These are phyloP conservation scores for Strigamia crassipes DNA, from an alignment of 2,888 invertebrate genomes.

Conservation along the genomic window DNA sequence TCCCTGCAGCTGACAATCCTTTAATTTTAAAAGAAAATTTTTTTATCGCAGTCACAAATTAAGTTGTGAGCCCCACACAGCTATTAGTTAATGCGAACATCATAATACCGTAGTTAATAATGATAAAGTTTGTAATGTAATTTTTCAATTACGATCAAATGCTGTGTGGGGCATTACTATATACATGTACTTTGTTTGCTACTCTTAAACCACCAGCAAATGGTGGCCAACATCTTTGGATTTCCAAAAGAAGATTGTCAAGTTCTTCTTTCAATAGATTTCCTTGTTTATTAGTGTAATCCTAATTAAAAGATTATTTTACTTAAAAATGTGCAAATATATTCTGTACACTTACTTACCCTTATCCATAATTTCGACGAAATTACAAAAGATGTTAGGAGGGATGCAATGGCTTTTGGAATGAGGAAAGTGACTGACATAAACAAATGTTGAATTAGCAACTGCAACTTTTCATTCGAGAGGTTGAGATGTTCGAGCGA, in stretches of 20 bases:
- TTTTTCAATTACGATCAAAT: too few relatives aligned
- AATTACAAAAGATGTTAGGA: constrained; percentile 8
- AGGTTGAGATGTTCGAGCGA: neutral
- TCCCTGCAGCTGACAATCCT: constrained; percentile 1
- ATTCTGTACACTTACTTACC: neutral
- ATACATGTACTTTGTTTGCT: neutral
- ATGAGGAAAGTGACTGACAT: neutral
- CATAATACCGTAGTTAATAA: too few relatives aligned
- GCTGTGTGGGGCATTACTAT: neutral
- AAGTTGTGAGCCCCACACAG: too few relatives aligned
- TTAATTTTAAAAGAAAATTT: neutral
- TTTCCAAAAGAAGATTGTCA: constrained; percentile 6
- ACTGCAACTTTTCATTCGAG: neutral
- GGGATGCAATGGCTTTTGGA: constrained; percentile 19
- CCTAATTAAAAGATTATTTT: neutral
- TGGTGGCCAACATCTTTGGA: constrained; percentile 39
- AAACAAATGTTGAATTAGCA: constrained; percentile 18
- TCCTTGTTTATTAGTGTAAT: constrained; percentile 5
- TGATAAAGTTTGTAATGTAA: too few relatives aligned
- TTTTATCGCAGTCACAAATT: neutral
- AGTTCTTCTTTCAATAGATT: constrained; percentile 21
- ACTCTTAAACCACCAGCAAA: constrained; percentile 14
- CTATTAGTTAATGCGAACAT: too few relatives aligned
- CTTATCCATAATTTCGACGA: neutral
- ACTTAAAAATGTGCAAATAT: neutral